Evolutionary conservation across 2,888 invertebrate genomes (phyloP).

Genomic region (Pogonocherus hispidulus): DNA sequence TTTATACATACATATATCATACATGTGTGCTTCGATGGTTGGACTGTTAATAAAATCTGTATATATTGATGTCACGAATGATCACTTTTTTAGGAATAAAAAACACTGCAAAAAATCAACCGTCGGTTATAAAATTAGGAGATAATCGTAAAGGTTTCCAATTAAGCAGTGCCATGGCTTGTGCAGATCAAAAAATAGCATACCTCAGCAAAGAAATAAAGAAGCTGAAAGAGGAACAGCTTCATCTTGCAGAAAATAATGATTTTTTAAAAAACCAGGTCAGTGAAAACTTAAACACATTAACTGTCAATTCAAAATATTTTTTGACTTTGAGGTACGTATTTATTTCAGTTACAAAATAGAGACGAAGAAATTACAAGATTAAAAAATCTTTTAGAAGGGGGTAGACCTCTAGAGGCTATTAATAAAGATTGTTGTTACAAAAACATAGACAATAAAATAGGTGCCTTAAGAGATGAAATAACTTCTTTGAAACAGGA

Average conservation of each 20-base stretch:
- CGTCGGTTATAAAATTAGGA: neutral
- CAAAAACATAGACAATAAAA: conserved; percentile 71
- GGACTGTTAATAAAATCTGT: no score
- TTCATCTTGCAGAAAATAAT: conserved; percentile 62
- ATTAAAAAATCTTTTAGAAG: conserved; percentile 78
- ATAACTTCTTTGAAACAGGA: conserved; percentile 74
- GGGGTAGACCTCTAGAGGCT: conserved; percentile 75
- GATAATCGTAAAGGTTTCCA: conserved; percentile 64
- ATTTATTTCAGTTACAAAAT: conserved; percentile 62
- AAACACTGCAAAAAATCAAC: conserved; percentile 26
- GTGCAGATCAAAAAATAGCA: conserved; percentile 65
- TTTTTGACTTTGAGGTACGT: no score
- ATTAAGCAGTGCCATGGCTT: conserved; percentile 67
- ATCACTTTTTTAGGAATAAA: conserved; percentile 17
- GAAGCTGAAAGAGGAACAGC: conserved; percentile 66
- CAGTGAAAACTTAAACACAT: neutral
- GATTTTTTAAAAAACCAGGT: conserved; percentile 68
- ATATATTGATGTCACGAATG: no score
- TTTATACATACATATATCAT: no score
- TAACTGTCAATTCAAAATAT: neutral
- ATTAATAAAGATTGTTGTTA: conserved; percentile 78
- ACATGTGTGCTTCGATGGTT: no score
- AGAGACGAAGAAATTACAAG: conserved; percentile 81
- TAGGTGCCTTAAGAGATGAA: conserved; percentile 70
- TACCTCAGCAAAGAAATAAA: conserved; percentile 67